These are phyloP conservation scores for Pandemis heparana DNA, from an alignment of 2,888 invertebrate genomes.

Conservation along the genomic window DNA sequence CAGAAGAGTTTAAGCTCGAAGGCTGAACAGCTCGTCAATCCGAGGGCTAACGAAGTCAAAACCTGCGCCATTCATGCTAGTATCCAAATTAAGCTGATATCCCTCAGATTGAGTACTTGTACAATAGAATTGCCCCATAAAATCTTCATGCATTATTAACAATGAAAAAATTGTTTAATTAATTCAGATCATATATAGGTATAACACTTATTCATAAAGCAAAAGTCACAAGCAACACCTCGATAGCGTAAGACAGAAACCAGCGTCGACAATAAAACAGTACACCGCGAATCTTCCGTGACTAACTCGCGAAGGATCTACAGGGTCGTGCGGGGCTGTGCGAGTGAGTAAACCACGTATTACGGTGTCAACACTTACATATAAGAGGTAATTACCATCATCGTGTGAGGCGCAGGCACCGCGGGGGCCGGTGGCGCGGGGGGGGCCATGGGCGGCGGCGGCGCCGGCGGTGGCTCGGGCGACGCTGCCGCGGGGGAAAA, in stretches of 20 bases:
- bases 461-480: constrained; percentile 86
- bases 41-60: constrained; percentile 12
- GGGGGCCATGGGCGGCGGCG: constrained; percentile 80
- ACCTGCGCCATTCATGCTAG: neutral
- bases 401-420: constrained; percentile 81
- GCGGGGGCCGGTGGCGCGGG: constrained; percentile 69
- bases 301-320: constrained; percentile 45
- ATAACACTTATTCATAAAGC: neutral
- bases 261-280: neutral
- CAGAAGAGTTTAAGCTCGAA: constrained; percentile 52
- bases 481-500: constrained; percentile 85
- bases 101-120: constrained; percentile 16
- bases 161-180: constrained; percentile 6
- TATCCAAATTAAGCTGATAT: neutral
- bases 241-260: constrained; percentile 25
- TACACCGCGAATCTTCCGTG: constrained; percentile 30
- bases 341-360: constrained; percentile 82
- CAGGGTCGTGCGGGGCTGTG: constrained; percentile 75
- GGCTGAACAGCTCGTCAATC: constrained; percentile 44
- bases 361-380: constrained; percentile 86
- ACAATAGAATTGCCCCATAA: constrained; percentile 11
- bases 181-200: neutral
- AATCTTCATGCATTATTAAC: constrained; percentile 19
- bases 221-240: constrained; percentile 11
- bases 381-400: constrained; percentile 86